Evolutionary conservation across 2,113 vertebrate genomes (phyloP).

Genomic region (Neogale vison): DNA sequence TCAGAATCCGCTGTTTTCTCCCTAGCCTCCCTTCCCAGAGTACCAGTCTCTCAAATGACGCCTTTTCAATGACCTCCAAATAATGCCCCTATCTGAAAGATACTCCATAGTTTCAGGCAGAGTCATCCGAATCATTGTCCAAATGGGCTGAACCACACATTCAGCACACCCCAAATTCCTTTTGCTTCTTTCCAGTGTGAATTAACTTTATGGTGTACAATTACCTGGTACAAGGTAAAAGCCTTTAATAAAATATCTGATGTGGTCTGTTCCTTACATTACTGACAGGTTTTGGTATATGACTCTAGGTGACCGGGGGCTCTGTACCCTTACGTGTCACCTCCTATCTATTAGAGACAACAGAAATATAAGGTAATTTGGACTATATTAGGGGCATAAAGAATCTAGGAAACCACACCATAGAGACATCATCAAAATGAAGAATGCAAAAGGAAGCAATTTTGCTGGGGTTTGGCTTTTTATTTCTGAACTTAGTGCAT

Average conservation of each 20-base stretch:
- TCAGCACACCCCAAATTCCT: neutral
- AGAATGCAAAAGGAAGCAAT: slow-evolving; percentile 75
- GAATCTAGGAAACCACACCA: slow-evolving; percentile 69
- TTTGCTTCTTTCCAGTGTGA: slow-evolving; percentile 9
- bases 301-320: slow-evolving; percentile 52
- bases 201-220: slow-evolving; percentile 37
- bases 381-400: slow-evolving; percentile 68
- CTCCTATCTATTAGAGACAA: slow-evolving; percentile 63
- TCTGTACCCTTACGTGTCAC: slow-evolving; percentile 57
- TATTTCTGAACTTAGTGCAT: slow-evolving; percentile 71
- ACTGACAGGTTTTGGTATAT: slow-evolving; percentile 53
- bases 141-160: neutral
- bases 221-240: neutral
- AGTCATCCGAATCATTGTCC: neutral
- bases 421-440: slow-evolving; percentile 78
- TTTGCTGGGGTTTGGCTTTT: slow-evolving; percentile 70
- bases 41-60: neutral
- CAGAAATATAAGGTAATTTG: slow-evolving; percentile 76
- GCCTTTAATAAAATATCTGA: slow-evolving; percentile 42
- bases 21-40: neutral
- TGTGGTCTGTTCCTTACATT: slow-evolving; percentile 29
- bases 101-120: neutral
- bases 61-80: slow-evolving; percentile 24
- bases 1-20: neutral
- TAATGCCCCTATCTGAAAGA: neutral